These are phyloP conservation scores for Dorcus parallelipipedus DNA, from an alignment of 2,888 invertebrate species.

Conservation along the genomic window DNA sequence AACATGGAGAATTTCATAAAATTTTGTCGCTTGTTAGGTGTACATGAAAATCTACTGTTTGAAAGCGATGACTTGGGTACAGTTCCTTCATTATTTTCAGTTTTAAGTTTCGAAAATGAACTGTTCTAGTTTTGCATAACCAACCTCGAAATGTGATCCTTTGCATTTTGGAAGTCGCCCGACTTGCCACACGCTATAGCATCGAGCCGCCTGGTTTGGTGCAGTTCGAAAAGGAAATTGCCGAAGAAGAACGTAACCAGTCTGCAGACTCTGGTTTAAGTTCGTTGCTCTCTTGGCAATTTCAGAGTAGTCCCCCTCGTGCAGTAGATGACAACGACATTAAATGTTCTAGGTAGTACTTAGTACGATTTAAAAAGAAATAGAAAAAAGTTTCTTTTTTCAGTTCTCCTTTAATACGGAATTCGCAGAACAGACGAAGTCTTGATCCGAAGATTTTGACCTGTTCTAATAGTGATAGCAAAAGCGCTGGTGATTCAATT, in stretches of 20 bases:
- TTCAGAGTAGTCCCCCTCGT: conserved; percentile 54
- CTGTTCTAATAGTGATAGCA: not conserved
- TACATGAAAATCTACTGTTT: conserved; percentile 83
- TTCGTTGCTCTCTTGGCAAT: conserved; percentile 66
- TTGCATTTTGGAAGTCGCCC: conserved; percentile 80
- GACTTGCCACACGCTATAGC: conserved; percentile 72
- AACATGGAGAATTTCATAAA: conserved; percentile 87
- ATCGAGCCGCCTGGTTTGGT: conserved; percentile 81
- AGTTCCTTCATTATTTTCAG: too few relatives aligned
- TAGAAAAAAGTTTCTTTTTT: not conserved
- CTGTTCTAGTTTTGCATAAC: conserved; percentile 68
- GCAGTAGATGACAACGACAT: conserved; percentile 40
- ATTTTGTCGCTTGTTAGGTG: conserved; percentile 80
- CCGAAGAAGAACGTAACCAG: conserved; percentile 66
- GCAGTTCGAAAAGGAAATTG: conserved; percentile 81
- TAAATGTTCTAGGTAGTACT: not conserved
- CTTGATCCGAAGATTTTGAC: conserved; percentile 16
- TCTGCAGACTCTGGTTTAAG: conserved; percentile 64
- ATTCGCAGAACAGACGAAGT: conserved; percentile 15
- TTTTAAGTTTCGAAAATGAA: not conserved
- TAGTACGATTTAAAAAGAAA: not conserved
- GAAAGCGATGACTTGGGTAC: conserved; percentile 86
- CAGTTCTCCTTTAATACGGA: conserved; percentile 7
- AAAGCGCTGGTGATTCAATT: conserved; percentile 6
- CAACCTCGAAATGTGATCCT: conserved; percentile 81